A percentile compares a stretch with the other conserved stretches of the same genome.
Conservation (phyloP, 2,113 vertebrate species). For the Callaeas wilsoni region DNA sequence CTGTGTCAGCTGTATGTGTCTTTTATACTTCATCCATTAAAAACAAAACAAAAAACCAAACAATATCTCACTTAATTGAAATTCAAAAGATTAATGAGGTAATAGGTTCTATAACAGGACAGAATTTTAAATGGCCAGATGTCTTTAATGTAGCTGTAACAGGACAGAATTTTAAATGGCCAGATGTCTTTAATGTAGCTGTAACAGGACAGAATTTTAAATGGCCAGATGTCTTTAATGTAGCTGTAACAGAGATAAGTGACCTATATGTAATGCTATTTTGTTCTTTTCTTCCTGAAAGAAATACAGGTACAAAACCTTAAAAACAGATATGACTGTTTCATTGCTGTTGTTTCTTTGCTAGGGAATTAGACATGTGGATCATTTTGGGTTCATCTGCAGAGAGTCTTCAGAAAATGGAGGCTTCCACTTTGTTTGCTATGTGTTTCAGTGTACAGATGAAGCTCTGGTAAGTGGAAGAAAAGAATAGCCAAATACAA, state of each 20-base stretch:
- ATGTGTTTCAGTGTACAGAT: slow-evolving; percentile 93
- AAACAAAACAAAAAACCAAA: not conserved
- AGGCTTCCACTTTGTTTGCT: slow-evolving; percentile 92
- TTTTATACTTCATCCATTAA: not conserved
- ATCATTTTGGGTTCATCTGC: slow-evolving; percentile 99
- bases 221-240: not conserved
- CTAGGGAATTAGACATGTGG: slow-evolving; percentile 94
- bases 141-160: not conserved
- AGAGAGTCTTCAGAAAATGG: slow-evolving; percentile 87
- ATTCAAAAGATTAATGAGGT: not conserved
- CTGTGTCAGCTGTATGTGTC: not conserved
- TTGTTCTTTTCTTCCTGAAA: not conserved
- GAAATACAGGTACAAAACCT: not conserved
- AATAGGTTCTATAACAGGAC: not conserved
- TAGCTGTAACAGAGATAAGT: not conserved
- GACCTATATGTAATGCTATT: not conserved
- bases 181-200: not conserved
- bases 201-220: not conserved
- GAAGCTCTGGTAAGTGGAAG: slow-evolving; percentile 88
- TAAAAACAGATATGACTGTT: not conserved
- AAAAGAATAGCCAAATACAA: not conserved
- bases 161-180: not conserved
- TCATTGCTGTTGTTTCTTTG: not conserved
- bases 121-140: not conserved
- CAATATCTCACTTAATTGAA: not conserved